Evolutionary conservation across 2,797 vertebrate genomes (phyloP).

Genomic region (Myotis planiceps): DNA sequence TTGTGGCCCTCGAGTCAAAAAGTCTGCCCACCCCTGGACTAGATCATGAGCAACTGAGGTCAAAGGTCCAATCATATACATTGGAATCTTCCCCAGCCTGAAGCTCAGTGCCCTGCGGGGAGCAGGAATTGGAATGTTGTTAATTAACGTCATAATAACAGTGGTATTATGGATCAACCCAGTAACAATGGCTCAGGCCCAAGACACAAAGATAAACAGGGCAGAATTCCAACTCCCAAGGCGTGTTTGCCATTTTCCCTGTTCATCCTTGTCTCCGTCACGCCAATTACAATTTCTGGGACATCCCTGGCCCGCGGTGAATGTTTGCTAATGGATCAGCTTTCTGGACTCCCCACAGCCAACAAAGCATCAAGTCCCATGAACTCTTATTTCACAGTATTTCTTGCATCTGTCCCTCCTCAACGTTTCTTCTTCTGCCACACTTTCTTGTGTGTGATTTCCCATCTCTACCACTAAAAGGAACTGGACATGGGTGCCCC

Average conservation of each 20-base stretch:
- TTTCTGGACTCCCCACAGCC: neutral
- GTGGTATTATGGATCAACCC: neutral
- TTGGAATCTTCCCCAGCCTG: neutral
- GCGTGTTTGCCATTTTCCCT: neutral
- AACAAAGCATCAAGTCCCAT: neutral
- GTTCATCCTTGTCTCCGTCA: neutral
- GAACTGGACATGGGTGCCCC: neutral
- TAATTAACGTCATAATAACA: neutral
- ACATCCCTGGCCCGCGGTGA: neutral
- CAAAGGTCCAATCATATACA: neutral
- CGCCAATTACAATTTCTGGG: neutral
- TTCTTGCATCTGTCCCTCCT: neutral
- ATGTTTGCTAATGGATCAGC: neutral
- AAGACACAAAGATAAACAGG: slow-evolving; percentile 4
- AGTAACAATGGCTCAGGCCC: neutral
- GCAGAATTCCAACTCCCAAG: slow-evolving; percentile 21
- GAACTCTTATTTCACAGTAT: neutral
- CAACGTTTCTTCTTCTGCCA: neutral
- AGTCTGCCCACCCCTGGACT: no score
- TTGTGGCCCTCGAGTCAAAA: no score
- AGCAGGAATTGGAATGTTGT: neutral
- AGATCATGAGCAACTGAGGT: neutral
- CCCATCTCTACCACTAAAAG: neutral
- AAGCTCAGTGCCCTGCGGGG: neutral
- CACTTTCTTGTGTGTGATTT: neutral